Conservation (phyloP, 2,888 invertebrate genomes). For the Aplocera efformata region DNA sequence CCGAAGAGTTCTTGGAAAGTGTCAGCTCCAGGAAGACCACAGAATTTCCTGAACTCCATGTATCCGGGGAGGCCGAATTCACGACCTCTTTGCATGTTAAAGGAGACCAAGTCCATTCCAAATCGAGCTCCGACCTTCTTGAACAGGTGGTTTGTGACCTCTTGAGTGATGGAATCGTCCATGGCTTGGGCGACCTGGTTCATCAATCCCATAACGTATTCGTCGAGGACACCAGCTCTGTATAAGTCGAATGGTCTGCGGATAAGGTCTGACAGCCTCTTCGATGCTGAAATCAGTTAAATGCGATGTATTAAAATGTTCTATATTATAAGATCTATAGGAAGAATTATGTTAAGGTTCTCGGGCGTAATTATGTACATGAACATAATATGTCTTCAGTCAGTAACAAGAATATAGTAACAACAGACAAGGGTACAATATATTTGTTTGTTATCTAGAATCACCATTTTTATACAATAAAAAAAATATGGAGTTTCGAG, state of each 20-base stretch:
- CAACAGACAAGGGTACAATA: too few species aligned
- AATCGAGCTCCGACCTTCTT: slow-evolving; percentile 88
- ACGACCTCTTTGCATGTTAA: slow-evolving; percentile 95
- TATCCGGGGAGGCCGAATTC: slow-evolving; percentile 96
- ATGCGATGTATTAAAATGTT: too few species aligned
- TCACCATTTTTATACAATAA: too few species aligned
- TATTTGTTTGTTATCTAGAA: too few species aligned
- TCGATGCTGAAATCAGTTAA: slow-evolving; percentile 87
- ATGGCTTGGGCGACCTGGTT: slow-evolving; percentile 97
- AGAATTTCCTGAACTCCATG: slow-evolving; percentile 95
- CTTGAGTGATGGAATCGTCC: slow-evolving; percentile 95
- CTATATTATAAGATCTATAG: too few species aligned
- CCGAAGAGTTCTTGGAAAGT: slow-evolving; percentile 90
- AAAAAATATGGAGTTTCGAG: too few species aligned
- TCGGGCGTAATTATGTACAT: too few species aligned
- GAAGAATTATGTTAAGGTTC: too few species aligned
- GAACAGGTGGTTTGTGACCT: slow-evolving; percentile 95
- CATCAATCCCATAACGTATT: slow-evolving; percentile 95
- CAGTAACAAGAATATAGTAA: too few species aligned
- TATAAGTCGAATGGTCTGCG: slow-evolving; percentile 94
- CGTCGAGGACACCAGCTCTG: slow-evolving; percentile 93
- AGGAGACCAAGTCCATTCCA: slow-evolving; percentile 94
- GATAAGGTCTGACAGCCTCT: slow-evolving; percentile 92
- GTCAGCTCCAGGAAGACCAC: slow-evolving; percentile 89
- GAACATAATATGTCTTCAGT: too few species aligned